Evolutionary conservation across 2,797 vertebrate species (phyloP).

Genomic region (Cuculus canorus): DNA sequence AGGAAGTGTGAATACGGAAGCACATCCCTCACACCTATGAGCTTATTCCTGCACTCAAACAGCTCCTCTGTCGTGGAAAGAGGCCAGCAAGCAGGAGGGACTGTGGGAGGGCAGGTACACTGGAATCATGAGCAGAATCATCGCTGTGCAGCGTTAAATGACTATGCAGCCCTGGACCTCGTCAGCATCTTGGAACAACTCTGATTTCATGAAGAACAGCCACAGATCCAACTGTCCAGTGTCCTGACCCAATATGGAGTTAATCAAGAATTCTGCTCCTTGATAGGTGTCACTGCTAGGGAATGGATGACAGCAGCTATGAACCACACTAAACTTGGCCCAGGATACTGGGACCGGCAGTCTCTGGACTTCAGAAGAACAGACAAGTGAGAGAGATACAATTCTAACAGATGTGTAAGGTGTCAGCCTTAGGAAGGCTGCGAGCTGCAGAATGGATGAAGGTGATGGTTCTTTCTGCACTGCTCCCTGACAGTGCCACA

Average conservation of each 20-base stretch:
- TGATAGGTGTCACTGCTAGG: neutral
- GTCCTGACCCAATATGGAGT: neutral
- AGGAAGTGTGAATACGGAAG: neutral
- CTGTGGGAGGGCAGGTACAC: neutral
- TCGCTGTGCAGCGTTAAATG: neutral
- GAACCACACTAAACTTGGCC: neutral
- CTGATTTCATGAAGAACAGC: neutral
- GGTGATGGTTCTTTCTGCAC: neutral
- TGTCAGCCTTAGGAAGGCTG: neutral
- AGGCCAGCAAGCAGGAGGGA: neutral
- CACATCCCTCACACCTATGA: neutral
- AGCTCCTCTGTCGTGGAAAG: neutral
- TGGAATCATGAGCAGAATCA: fast-evolving
- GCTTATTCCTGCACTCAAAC: neutral
- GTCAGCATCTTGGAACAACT: neutral
- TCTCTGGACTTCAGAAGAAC: neutral
- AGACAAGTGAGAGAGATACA: neutral
- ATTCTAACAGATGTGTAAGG: neutral
- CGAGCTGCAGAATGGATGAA: neutral
- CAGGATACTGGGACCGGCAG: neutral
- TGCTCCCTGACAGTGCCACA: neutral
- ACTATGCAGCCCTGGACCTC: neutral
- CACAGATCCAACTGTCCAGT: neutral
- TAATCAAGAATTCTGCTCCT: neutral
- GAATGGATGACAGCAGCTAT: neutral